Base-by-base conservation (phyloP, 2,113 vertebrate species). In the Paramisgurnus dabryanus region DNA sequence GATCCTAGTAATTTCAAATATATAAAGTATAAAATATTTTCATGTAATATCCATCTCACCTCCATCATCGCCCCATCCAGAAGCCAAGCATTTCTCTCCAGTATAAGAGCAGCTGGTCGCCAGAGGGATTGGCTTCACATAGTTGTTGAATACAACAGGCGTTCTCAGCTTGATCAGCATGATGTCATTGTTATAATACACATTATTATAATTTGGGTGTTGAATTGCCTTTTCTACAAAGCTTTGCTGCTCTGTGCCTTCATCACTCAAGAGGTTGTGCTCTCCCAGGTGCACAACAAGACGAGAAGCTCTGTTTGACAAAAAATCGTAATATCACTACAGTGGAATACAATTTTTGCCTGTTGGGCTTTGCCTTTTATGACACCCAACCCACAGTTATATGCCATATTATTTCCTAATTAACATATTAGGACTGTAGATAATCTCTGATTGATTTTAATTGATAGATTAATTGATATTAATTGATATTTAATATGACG, bases 31-130 rank as follows among this genome's bases (percentile, higher is more conserved):
- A 0, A 10, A 55, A 55, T 0, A 17, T 40, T 18, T 40, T 57
- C 8, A 71, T 57, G 6, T 40, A 34, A 57, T 15, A 40, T 53
- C n/a, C 55, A 40, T 66, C 64, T 91, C 85, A 92, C 88, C 39
- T 76, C 82, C 90, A 5, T 2, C 82, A 47, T 91, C 89, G 57
- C 94, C 94, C 93, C 94, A 95, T 77, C 93, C 93, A 0, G 94
- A 94, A 84, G 95, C 88, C 7, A 94, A 88, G 66, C 94, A 95
- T 1, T 18, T 17, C 45, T 92, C 91, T 7, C 90, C 93, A 0
- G 91, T 68, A 0, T 50, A 1, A 0, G 89, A 85, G 0, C 93
- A 92, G 73, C 45, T 82, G 0, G 77, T 55, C 0, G 93, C 85
- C 81, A 95, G 84, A 0, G 86, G 4, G 9, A 93, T 57, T 8